Base-by-base conservation (phyloP, 1,140 invertebrate species). In the Melanaphis sacchari region DNA sequence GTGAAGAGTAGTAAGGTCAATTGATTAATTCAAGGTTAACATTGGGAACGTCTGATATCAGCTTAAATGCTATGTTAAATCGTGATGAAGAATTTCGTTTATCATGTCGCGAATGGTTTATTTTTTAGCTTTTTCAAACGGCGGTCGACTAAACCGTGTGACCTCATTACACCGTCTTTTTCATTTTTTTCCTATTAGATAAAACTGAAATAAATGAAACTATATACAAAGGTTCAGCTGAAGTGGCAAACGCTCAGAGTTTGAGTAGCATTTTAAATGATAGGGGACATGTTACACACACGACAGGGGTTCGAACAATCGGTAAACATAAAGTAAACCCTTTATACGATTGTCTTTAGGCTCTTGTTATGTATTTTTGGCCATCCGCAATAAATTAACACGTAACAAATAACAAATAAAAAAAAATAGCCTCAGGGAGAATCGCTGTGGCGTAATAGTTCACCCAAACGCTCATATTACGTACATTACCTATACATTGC, bases 271-370 rank as follows among this genome's bases (percentile, higher is more conserved):
- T 91, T 91, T 82, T 82, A 91, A 81, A 91, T 91, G 90, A 91
- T 91, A 91, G 90, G 90, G 90, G 90, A 91, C 90, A 91, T 91
- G 90, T 91, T 91, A 91, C 59, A 91, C 66, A 36, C 90, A 43
- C 59, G 59, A 49, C 90, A 22, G 90, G 90, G 66, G 90, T 49
- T 26, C 41, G 90, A 49, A 91, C 66, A 91, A 91, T 91, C 66
- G 59, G n/a, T 91, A 91, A 91, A 91, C 90, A 91, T 46, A 91
- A 36, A 91, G 66, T 81, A 91, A 91, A 82, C 66, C 90, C 66
- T 91, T 82, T 31, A 91, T 91, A 91, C 66, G 41, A 91, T 91
- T 91, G 90, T 91, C 90, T 91, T 91, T 91, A 66, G 41, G 18
- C 40, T 82, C 90, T 91, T 31, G 59, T 90, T 43, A n/a, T 82